These are phyloP conservation scores for Chelonoidis abingdonii DNA, from an alignment of 2,113 vertebrate species.

Conservation along the genomic window DNA sequence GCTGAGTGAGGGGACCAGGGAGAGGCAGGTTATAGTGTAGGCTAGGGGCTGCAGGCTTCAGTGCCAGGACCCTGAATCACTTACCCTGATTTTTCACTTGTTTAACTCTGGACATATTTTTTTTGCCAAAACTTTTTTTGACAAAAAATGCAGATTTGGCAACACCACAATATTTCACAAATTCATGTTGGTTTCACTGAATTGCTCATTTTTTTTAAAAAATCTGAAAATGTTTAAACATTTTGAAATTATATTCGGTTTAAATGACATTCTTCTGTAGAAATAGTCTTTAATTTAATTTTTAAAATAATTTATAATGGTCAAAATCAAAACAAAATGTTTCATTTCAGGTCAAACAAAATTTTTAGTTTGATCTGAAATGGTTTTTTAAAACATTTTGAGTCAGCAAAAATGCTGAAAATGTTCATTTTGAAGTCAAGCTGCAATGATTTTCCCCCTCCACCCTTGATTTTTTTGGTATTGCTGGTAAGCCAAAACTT, in stretches of 20 bases:
- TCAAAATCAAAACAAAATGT: background rate
- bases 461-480: background rate
- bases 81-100: constrained; percentile 34
- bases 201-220: background rate
- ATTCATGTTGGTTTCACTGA: background rate
- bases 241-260: background rate
- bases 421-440: background rate
- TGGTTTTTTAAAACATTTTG: background rate
- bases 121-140: background rate
- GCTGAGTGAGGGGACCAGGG: no score
- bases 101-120: constrained; percentile 15
- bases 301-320: background rate
- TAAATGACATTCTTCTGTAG: background rate
- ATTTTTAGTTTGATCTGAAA: background rate
- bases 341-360: background rate
- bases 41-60: background rate
- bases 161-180: background rate
- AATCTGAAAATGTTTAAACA: background rate
- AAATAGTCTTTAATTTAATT: background rate
- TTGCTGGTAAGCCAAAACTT: background rate
- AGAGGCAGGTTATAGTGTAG: no score
- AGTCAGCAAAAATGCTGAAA: background rate
- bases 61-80: background rate
- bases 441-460: background rate
- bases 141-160: no score